Evolutionary conservation across 2,113 vertebrate species (phyloP).

Genomic region (Dasyurus viverrinus): DNA sequence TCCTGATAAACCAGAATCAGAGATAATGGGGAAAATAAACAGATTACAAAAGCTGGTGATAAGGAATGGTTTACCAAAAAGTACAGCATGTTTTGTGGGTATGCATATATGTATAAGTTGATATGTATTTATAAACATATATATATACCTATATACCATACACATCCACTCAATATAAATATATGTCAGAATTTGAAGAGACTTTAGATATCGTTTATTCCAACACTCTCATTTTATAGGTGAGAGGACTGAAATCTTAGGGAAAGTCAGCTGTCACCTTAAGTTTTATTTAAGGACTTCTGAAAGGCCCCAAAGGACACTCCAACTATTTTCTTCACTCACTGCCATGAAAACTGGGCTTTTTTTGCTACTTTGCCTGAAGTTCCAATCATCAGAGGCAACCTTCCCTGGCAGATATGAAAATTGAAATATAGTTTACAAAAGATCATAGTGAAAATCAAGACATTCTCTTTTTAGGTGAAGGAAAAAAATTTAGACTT

Average conservation of each 20-base stretch:
- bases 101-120: background rate
- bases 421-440: background rate
- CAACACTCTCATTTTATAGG: background rate
- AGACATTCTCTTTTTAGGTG: background rate
- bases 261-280: background rate
- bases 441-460: background rate
- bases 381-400: background rate
- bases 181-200: constrained; percentile 11
- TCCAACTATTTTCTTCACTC: background rate
- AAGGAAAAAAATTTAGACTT: background rate
- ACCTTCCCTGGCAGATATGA: background rate
- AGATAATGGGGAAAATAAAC: constrained; percentile 33
- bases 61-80: constrained; percentile 10
- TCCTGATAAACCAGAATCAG: constrained; percentile 28
- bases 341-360: background rate
- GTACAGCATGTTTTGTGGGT: background rate
- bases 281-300: background rate
- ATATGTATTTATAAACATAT: background rate
- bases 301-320: background rate
- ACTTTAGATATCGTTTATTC: constrained; percentile 48
- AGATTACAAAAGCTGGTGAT: constrained; percentile 22
- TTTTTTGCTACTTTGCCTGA: background rate
- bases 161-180: background rate
- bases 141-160: background rate
- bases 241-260: constrained; percentile 25